Percentiles rank a stretch among this genome's conserved stretches.
These are phyloP conservation scores for Galeopsomyia nigrocyanea DNA, from an alignment of 2,888 invertebrate genomes.

Conservation along the genomic window DNA sequence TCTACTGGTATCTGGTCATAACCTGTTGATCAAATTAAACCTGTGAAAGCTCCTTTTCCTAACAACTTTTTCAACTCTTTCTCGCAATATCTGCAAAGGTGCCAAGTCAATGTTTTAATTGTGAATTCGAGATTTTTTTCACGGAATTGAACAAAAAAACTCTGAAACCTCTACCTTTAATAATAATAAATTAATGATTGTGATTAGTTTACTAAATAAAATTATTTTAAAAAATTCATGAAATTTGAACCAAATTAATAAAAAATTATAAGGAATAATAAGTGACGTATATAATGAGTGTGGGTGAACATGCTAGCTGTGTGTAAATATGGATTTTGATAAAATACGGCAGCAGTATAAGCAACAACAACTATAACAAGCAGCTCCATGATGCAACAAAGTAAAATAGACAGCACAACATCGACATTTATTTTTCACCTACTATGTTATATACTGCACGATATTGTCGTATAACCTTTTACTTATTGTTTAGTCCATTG, in stretches of 20 bases:
- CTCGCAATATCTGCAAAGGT: no score
- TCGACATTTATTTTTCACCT: slow-evolving; percentile 63
- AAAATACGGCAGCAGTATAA: slow-evolving; percentile 4
- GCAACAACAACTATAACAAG: not conserved
- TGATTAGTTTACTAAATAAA: no score
- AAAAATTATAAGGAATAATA: slow-evolving; percentile 16
- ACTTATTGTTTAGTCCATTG: slow-evolving; percentile 66
- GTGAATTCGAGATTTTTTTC: no score
- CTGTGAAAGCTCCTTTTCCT: no score
- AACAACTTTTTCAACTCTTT: no score
- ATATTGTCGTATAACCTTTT: slow-evolving; percentile 63
- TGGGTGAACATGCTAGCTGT: slow-evolving; percentile 33
- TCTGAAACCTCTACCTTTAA: no score
- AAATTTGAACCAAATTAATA: slow-evolving; percentile 12
- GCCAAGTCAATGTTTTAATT: no score
- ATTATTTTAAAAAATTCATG: no score
- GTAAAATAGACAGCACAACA: slow-evolving; percentile 26
- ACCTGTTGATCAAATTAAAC: slow-evolving; percentile 72
- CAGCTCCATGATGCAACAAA: slow-evolving; percentile 5
- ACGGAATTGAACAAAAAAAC: no score
- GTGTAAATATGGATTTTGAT: slow-evolving; percentile 2
- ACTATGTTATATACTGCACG: slow-evolving; percentile 64
- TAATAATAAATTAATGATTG: no score
- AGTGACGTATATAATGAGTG: slow-evolving; percentile 27
- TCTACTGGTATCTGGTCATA: slow-evolving; percentile 99